These are phyloP conservation scores for Spongilla lacustris DNA, from an alignment of 37 sponge, comb jelly and placozoan species.

Conservation along the genomic window DNA sequence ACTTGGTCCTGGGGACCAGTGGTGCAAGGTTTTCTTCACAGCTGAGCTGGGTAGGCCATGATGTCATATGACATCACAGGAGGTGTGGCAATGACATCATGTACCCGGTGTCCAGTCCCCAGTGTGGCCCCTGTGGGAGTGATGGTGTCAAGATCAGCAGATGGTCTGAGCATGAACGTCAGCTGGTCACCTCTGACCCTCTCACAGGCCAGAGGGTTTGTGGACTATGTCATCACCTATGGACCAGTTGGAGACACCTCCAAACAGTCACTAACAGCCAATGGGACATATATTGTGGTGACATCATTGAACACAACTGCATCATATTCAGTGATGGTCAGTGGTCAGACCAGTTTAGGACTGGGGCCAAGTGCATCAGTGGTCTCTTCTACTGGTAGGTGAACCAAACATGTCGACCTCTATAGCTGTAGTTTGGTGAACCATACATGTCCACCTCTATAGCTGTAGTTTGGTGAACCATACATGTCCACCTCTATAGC, in stretches of 20 bases:
- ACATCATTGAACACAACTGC: background rate
- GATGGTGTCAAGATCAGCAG: background rate
- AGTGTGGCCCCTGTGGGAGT: constrained; percentile 8
- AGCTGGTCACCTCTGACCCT: constrained; percentile 35
- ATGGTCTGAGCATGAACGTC: constrained; percentile 23
- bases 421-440: no score
- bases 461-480: no score
- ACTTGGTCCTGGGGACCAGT: background rate
- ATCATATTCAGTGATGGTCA: background rate
- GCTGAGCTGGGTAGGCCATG: background rate
- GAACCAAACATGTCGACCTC: no score
- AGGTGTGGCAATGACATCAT: background rate
- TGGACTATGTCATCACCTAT: constrained; percentile 5
- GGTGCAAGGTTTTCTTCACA: background rate
- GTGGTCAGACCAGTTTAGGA: background rate
- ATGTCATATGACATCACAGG: background rate
- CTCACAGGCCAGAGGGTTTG: constrained; percentile 38
- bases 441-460: no score
- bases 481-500: no score
- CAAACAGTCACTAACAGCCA: background rate
- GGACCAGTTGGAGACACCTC: background rate
- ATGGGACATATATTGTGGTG: background rate
- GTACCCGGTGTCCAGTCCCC: background rate
- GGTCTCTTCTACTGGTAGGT: background rate
- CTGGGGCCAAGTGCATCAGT: background rate